These are phyloP conservation scores for Anas capensis DNA, from an alignment of 2,797 vertebrate species.

Conservation along the genomic window DNA sequence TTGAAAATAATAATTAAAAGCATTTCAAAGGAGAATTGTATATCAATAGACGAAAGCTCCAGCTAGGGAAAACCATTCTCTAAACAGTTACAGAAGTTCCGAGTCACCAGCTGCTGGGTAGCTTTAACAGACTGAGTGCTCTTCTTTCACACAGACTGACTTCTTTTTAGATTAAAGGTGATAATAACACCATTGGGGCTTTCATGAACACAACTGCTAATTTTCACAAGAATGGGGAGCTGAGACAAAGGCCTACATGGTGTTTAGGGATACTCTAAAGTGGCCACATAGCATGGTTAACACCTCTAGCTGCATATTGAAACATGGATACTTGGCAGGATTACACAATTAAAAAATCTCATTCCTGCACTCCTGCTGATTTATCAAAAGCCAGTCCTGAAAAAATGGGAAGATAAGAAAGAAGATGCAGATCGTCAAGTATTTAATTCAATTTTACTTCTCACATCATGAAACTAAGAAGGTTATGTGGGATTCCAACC, in stretches of 20 bases:
- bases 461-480: neutral
- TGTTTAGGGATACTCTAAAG: neutral
- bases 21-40: neutral
- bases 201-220: neutral
- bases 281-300: neutral
- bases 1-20: neutral
- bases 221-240: neutral
- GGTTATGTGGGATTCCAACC: neutral
- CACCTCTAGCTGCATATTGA: neutral
- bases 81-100: neutral
- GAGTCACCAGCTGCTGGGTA: neutral
- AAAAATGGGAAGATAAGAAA: neutral
- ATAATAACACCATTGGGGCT: neutral
- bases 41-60: neutral
- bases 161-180: neutral
- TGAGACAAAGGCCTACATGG: neutral
- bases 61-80: neutral
- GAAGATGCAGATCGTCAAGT: neutral
- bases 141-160: neutral
- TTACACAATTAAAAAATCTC: neutral
- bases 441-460: neutral
- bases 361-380: neutral
- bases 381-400: neutral
- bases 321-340: neutral
- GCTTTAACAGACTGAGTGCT: neutral